Base-by-base conservation (phyloP, 2,888 invertebrate genomes). In the Drosophila demipolita region DNA sequence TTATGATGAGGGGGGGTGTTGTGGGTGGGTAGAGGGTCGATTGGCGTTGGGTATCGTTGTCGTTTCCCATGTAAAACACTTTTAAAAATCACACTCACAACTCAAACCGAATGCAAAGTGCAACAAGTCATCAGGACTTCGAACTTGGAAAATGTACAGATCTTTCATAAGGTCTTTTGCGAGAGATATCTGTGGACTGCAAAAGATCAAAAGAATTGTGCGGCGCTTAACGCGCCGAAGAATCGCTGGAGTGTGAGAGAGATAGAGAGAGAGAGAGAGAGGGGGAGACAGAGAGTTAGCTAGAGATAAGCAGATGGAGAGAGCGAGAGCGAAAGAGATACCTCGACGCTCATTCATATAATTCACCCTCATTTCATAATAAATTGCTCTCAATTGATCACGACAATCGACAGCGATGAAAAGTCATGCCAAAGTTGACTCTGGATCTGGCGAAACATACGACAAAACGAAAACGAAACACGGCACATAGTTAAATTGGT, bases 371-470 rank as follows among this genome's bases (percentile, higher is more conserved):
- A 93, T 93, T 93, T 93, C 92, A 90, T 93, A 93, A 93, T 93
- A 93, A 93, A 93, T 93, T 93, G 93, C 93, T 93, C 93, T 93
- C 92, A 93, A 93, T 93, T 93, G 93, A 93, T 93, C 93, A 92
- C 93, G 93, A 92, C 92, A 92, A 91, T 91, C 90, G 90, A 87
- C 87, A 90, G 81, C 87, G 87, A 89, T 82, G 87, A 83, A 87
- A 87, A 91, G 90, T 83, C 84, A 83, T 90, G 88, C 82, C 80
- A 89, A 84, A 83, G 79, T 87, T 89, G 81, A 86, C 84, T 85
- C 78, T 75, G 60, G 75, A 78, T 78, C 79, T 35, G 69, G 67
- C 63, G 69, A 88, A 86, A 88, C 80, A 80, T 72, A 76, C 78
- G 79, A 66, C 82, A 82, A 81, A 83, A 64, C 82, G 78, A 83